Evolutionary conservation across 2,113 vertebrate genomes (phyloP).

Genomic region (Bambusicola thoracicus): DNA sequence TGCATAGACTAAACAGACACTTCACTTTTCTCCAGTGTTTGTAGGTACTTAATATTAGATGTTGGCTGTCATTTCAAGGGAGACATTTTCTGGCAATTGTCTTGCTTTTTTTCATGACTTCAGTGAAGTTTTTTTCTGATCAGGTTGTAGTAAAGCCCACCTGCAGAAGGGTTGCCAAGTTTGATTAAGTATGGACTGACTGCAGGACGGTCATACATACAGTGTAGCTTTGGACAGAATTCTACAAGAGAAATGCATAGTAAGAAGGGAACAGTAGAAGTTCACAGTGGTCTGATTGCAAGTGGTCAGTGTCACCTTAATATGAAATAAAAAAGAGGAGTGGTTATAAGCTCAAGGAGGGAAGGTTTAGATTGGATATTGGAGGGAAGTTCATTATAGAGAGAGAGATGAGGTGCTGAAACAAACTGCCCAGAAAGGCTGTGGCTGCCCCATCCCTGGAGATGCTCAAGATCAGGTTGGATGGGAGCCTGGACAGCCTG

Average conservation of each 20-base stretch:
- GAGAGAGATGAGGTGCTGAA: no score
- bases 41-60: conserved; percentile 25
- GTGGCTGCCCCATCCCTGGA: no score
- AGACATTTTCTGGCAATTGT: conserved; percentile 6
- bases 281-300: background rate
- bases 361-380: no score
- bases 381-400: no score
- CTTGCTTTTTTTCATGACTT: background rate
- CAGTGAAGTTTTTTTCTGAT: background rate
- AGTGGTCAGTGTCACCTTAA: background rate
- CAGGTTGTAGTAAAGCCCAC: background rate
- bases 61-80: background rate
- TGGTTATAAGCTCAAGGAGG: no score
- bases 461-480: no score
- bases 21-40: background rate
- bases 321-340: background rate
- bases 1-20: background rate
- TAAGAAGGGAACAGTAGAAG: background rate
- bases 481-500: no score
- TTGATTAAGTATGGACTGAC: accelerated
- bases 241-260: background rate
- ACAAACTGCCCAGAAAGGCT: no score
- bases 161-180: background rate
- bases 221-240: background rate
- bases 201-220: accelerated